phyloP scores from a whole-genome alignment of 2,888 invertebrate species.

The Notodromas monacha region DNA sequence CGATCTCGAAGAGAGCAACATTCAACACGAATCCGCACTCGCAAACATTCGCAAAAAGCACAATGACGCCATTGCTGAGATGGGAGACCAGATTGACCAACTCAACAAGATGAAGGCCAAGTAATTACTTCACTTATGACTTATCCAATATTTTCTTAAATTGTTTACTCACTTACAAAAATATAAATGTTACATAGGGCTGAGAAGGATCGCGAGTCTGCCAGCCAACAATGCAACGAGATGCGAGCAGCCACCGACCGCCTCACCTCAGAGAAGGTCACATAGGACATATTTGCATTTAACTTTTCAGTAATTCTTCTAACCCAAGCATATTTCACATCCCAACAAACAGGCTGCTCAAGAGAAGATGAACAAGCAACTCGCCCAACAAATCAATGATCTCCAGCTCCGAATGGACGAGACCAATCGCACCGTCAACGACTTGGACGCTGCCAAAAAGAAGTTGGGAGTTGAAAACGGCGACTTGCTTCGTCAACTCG shows the following conservation, averaged over 20 bases:
- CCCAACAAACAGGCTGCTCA: constrained; percentile 77
- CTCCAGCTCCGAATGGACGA: constrained; percentile 84
- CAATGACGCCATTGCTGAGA: constrained; percentile 94
- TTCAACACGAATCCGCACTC: constrained; percentile 88
- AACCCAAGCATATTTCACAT: too few species aligned
- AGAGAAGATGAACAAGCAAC: constrained; percentile 93
- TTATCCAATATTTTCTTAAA: too few species aligned
- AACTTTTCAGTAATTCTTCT: too few species aligned
- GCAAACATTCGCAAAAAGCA: constrained; percentile 96
- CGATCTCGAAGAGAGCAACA: constrained; percentile 92
- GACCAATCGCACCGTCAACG: constrained; percentile 77
- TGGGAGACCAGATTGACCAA: constrained; percentile 99
- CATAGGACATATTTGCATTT: constrained; percentile 12
- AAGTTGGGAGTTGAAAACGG: constrained; percentile 87
- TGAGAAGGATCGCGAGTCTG: constrained; percentile 96
- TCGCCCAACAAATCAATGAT: constrained; percentile 81
- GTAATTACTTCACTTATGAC: constrained; percentile 24
- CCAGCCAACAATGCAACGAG: constrained; percentile 92
- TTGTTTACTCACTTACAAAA: too few species aligned
- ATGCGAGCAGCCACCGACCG: constrained; percentile 85
- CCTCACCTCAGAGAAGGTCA: constrained; percentile 87
- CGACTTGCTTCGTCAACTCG: constrained; percentile 78
- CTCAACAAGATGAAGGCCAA: constrained; percentile 97
- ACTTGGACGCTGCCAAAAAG: constrained; percentile 90
- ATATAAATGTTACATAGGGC: constrained; percentile 27